Conservation (phyloP, 2,888 invertebrate genomes). For the Tridacna gigas region DNA sequence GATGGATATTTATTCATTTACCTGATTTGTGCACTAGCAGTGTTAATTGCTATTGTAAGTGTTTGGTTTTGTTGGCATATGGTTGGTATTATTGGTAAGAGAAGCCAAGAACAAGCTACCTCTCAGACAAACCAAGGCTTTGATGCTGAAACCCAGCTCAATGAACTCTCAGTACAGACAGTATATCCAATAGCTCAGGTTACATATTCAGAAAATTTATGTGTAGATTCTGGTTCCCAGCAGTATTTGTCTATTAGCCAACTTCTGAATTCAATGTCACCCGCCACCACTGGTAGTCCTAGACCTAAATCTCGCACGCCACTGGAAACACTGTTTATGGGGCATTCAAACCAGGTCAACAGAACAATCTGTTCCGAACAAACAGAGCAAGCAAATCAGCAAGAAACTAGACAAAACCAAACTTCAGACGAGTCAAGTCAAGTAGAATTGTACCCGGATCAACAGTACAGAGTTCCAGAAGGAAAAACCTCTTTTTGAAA, state of each 20-base stretch:
- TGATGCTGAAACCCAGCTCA: background rate
- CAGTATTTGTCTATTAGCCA: background rate
- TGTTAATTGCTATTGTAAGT: conserved; percentile 33
- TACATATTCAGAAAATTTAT: background rate
- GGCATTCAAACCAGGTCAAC: too few species aligned
- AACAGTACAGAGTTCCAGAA: too few species aligned
- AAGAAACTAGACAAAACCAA: too few species aligned
- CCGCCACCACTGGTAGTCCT: too few species aligned
- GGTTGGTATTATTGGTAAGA: background rate
- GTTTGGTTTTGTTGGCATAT: conserved; percentile 50
- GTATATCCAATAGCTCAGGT: background rate
- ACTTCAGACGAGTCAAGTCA: too few species aligned
- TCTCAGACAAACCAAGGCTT: background rate
- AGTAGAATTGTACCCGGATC: too few species aligned
- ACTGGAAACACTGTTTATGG: too few species aligned
- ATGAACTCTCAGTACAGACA: background rate
- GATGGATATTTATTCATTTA: conserved; percentile 20
- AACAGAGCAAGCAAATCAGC: too few species aligned
- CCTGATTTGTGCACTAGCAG: conserved; percentile 39
- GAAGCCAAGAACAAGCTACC: background rate
- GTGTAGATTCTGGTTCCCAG: background rate
- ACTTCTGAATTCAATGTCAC: background rate
- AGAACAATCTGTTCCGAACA: too few species aligned
- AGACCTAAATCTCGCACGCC: too few species aligned
- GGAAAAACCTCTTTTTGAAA: too few species aligned